A percentile compares a stretch with the other conserved stretches of the same genome.
Evolutionary conservation across 2,797 vertebrate species (phyloP).

Genomic region (Myotis findleyi): DNA sequence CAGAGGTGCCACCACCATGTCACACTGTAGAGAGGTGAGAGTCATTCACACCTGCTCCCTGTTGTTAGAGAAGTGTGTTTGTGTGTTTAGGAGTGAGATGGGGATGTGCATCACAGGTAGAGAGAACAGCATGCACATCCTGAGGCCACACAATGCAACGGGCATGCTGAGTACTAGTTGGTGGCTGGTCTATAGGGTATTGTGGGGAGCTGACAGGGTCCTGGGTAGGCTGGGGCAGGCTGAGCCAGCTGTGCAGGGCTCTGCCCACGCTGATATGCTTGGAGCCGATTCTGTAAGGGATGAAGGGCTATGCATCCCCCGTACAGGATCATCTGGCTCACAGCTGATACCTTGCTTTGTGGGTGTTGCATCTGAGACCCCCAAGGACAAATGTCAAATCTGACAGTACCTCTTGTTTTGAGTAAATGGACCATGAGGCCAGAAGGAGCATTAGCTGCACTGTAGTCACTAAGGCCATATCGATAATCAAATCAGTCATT

Average conservation of each 20-base stretch:
- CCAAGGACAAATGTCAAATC: not conserved
- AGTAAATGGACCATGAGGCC: not conserved
- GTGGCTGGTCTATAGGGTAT: fast-evolving
- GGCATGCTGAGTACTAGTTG: fast-evolving
- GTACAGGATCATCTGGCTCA: not conserved
- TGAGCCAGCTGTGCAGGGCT: not conserved
- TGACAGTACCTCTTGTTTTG: not conserved
- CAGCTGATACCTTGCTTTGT: not conserved
- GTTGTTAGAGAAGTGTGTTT: not conserved
- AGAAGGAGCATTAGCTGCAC: not conserved
- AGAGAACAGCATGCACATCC: not conserved
- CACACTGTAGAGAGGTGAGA: not conserved
- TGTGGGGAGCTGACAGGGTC: not conserved
- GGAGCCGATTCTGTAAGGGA: not conserved
- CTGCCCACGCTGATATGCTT: not conserved
- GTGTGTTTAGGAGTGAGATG: not conserved
- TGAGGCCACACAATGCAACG: fast-evolving
- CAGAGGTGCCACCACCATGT: not conserved
- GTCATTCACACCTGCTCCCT: not conserved
- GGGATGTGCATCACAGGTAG: not conserved
- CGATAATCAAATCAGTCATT: not conserved
- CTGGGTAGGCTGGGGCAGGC: not conserved
- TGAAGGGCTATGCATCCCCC: not conserved
- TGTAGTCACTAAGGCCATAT: not conserved
- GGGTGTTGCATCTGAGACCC: not conserved